Percentiles rank a stretch among this genome's conserved stretches.
phyloP scores from a whole-genome alignment of 1,140 invertebrate genomes.

The Aporrectodea caliginosa region DNA sequence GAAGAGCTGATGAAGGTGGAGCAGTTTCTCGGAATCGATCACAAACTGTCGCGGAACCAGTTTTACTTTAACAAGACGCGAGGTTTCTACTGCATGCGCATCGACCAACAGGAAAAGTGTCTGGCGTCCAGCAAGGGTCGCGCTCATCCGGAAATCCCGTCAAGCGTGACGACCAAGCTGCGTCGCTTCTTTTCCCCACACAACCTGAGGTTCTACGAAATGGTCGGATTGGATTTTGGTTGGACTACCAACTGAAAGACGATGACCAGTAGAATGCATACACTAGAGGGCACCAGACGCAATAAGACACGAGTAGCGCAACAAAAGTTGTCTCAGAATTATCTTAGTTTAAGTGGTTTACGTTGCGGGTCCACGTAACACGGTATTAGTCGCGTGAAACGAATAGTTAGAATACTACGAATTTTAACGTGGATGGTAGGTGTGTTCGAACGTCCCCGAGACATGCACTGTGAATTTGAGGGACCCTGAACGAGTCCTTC shows the following conservation, averaged over 20 bases:
- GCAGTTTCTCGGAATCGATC: constrained; percentile 45
- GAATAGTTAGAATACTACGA: no score
- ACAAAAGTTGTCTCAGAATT: no score
- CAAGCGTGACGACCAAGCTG: constrained; percentile 67
- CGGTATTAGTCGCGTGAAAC: no score
- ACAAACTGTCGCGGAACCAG: constrained; percentile 41
- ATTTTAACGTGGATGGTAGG: no score
- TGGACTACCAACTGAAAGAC: constrained; percentile 38
- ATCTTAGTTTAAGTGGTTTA: no score
- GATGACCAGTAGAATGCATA: no score
- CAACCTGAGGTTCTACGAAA: constrained; percentile 60
- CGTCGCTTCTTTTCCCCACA: constrained; percentile 83
- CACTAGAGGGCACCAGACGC: no score
- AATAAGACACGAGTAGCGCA: no score
- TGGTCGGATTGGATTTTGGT: constrained; percentile 46
- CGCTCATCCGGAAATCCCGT: constrained; percentile 77
- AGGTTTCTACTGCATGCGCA: constrained; percentile 57
- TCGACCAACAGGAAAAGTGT: constrained; percentile 58
- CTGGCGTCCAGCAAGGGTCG: constrained; percentile 88
- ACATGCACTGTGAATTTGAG: no score
- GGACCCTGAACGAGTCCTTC: no score
- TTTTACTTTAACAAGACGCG: constrained; percentile 55
- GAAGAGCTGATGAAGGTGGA: constrained; percentile 48
- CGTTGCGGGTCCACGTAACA: no score
- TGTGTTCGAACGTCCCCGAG: no score